Base-by-base conservation (phyloP, 2,113 vertebrate species). In the Gallinago jamesoni region DNA sequence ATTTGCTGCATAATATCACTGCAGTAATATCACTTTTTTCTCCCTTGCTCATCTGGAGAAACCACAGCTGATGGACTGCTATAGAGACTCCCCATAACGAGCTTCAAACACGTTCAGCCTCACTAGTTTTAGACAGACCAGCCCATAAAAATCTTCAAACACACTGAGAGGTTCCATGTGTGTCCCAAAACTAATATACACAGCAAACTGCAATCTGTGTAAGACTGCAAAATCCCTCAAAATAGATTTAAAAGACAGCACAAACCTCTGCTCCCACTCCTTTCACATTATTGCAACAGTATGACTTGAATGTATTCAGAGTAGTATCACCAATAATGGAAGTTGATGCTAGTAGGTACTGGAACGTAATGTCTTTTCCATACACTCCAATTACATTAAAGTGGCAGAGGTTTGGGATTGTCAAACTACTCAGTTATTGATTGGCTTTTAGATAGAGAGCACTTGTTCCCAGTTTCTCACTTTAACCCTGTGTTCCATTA, bases 291-390 rank as follows among this genome's bases (percentile, higher is more conserved):
- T 14, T 83, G 62, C 50, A 70, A 24, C 14, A 88, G 45, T 5
- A 47, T 19, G 33, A 39, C 56, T 47, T 8, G 37, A 45, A 25
- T 9, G 28, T 19, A 59, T 59, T 82, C 52, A 28, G 33, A 69
- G 45, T 11, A 53, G 48, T 47, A 19, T 48, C 41, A 30, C 67
- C 27, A 39, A 14, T 39, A 81, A 77, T 12, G 41, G 76, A 80
- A 76, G 67, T 5, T 77, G 89, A 79, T 75, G 57, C 28, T 33
- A 45, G 78, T 7, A 72, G 89, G 33, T 85, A 48, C 74, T 86
- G 80, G 62, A 79, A 62, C 3, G 2, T 85, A 87, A 96, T 91
- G 60, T 59, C 75, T 96, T 97, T 95, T 95, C 93, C 87, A 96
- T 91, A 74, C 12, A 55, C 82, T 94, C 59, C 87, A 66, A n/a